Base-by-base conservation (phyloP, 2,113 vertebrate genomes). In the Carlito syrichta region DNA sequence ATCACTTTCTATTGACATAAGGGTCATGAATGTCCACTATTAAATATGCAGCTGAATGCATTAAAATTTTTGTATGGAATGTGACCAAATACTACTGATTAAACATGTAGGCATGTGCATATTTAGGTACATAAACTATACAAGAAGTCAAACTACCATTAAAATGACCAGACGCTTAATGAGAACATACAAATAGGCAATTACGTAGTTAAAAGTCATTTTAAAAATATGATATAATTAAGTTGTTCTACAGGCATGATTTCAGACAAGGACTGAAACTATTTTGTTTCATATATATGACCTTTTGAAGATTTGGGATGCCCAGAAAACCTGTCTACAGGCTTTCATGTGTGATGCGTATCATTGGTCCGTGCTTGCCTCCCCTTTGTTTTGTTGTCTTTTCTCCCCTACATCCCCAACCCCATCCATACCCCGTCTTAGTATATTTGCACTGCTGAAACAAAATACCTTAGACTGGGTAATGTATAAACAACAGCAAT, bases 221-320 rank as follows among this genome's bases (percentile, higher is more conserved):
- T n/a, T 25, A 32, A 38, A 52, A 74, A 50, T 13, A 30, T 3
- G 38, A 54, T 14, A 3, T 13, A 3, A 63, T 89, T 86, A 63
- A 54, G 74, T 45, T 69, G 88, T 48, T 96, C 81, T 86, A 71
- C 30, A 92, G 62, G 35, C 48, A 82, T 68, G 38, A 62, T 81
- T 89, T 90, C 87, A 66, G 81, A 92, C 22, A 87, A 73, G 19
- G 52, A 88, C 32, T 23, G 35, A 95, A 89, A 82, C 76, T 17
- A 89, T 96, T 84, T 45, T 6, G 19, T 10, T 43, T 27, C 50
- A 81, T 17, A 23, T 2, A 23, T 27, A 22, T 45, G 25, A n/a
- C 12, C 40, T 30, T 48, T 62, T 20, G 27, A 22, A 71, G 86
- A 83, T 82, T 62, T 48, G 30, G 69, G 60, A 73, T 16, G 25